Conservation (phyloP, 2,113 vertebrate genomes). For the Atractosteus spatula region DNA sequence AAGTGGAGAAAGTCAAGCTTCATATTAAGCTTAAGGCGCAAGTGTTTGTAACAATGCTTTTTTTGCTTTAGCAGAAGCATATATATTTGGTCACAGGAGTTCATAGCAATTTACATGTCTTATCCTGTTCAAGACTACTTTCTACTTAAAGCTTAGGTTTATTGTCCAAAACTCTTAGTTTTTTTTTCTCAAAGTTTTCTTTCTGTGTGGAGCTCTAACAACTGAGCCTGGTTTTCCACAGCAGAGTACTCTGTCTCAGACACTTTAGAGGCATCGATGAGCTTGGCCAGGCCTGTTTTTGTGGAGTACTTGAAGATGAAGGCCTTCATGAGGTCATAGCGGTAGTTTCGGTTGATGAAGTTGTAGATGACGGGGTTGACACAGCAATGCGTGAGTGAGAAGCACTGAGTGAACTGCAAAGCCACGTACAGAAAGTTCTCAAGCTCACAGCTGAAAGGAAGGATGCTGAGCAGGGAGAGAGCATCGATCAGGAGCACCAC, state of each 20-base stretch:
- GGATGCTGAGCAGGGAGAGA: conserved; percentile 66
- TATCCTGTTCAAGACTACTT: background rate
- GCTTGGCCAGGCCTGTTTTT: conserved; percentile 81
- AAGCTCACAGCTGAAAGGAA: conserved; percentile 80
- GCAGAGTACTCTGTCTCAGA: conserved; percentile 79
- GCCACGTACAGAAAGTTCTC: conserved; percentile 78
- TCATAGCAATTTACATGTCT: conserved; percentile 21
- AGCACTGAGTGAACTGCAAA: conserved; percentile 81
- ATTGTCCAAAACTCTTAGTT: background rate
- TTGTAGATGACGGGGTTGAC: conserved; percentile 86
- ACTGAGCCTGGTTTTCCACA: conserved; percentile 59
- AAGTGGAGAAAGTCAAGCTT: too few relatives aligned
- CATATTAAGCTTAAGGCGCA: background rate
- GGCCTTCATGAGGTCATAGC: conserved; percentile 88
- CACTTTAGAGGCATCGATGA: conserved; percentile 74
- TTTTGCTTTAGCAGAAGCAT: background rate
- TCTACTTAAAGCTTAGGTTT: background rate
- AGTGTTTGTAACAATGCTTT: background rate
- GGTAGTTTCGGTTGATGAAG: conserved; percentile 81
- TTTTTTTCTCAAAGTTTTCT: background rate
- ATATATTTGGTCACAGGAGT: conserved; percentile 9
- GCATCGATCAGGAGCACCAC: conserved; percentile 76
- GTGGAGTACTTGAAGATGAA: conserved; percentile 91
- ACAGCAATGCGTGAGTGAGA: conserved; percentile 85
- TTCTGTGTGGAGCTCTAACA: conserved; percentile 23